phyloP scores from a whole-genome alignment of 2,113 vertebrate species.

The Emydura subglobosa region DNA sequence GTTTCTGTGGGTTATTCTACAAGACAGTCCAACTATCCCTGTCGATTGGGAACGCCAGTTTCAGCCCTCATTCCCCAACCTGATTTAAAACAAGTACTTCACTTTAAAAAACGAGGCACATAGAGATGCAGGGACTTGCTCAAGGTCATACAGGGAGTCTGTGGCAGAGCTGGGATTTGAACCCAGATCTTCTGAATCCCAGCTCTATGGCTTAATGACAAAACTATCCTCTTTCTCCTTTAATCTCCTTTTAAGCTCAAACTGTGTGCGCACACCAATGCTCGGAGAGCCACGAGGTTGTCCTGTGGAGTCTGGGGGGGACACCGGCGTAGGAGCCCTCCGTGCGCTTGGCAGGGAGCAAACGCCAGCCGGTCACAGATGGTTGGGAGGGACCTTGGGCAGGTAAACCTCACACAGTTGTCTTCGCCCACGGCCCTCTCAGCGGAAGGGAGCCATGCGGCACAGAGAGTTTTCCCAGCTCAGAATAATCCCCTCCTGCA shows the following conservation, averaged over 20 bases:
- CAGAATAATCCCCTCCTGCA: neutral
- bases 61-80: neutral
- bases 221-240: neutral
- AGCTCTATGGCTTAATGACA: neutral
- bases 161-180: neutral
- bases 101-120: neutral
- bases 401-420: neutral
- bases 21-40: neutral
- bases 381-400: neutral
- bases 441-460: neutral
- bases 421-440: neutral
- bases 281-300: no score
- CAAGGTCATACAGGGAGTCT: neutral
- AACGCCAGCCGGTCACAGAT: no score
- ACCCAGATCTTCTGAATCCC: neutral
- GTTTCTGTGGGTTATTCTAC: no score
- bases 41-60: no score
- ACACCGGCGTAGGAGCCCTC: neutral
- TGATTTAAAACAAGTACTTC: neutral
- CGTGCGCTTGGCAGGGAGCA: no score
- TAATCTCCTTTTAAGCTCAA: neutral
- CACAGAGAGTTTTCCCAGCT: neutral
- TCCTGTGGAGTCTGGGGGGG: neutral
- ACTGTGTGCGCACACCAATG: no score
- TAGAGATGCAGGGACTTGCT: neutral